phyloP scores from a whole-genome alignment of 1,140 invertebrate species.

The Diplogasteroides magnus region DNA sequence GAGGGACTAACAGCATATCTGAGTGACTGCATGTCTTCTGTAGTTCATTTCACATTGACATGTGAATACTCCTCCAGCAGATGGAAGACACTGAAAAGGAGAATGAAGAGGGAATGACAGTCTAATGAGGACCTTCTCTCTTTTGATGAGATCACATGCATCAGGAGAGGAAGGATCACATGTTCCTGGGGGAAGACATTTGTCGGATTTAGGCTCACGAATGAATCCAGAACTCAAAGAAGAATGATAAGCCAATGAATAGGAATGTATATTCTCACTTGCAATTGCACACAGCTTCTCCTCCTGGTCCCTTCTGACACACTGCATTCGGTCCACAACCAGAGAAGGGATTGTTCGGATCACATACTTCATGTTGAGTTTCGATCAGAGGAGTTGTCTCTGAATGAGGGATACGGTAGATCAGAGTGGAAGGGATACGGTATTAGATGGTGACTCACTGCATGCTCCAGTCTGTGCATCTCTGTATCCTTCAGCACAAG shows the following conservation, averaged over 20 bases:
- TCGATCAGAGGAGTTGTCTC: background rate
- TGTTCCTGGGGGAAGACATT: constrained; percentile 45
- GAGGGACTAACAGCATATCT: constrained; percentile 51
- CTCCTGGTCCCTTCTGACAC: constrained; percentile 22
- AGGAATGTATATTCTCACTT: constrained; percentile 15
- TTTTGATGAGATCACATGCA: constrained; percentile 49
- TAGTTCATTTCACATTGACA: constrained; percentile 48
- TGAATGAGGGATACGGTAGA: background rate
- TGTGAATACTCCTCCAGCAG: constrained; percentile 42
- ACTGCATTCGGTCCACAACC: constrained; percentile 31
- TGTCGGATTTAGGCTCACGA: constrained; percentile 39
- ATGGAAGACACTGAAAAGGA: constrained; percentile 48
- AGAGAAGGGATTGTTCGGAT: constrained; percentile 12
- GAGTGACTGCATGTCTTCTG: constrained; percentile 48
- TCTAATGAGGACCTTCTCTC: no score
- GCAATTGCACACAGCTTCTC: constrained; percentile 30
- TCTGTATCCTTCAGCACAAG: constrained; percentile 41
- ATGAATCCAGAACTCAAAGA: constrained; percentile 35
- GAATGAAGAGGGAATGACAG: no score
- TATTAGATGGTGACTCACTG: constrained; percentile 29
- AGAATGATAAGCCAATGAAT: background rate
- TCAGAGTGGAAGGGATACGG: no score
- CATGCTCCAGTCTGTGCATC: constrained; percentile 44
- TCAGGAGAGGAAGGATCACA: constrained; percentile 43
- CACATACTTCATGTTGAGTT: constrained; percentile 14